Percentiles rank a stretch among this genome's conserved stretches.
Evolutionary conservation across 2,888 invertebrate genomes (phyloP).

Genomic region (Stenchaetothrips biformis): DNA sequence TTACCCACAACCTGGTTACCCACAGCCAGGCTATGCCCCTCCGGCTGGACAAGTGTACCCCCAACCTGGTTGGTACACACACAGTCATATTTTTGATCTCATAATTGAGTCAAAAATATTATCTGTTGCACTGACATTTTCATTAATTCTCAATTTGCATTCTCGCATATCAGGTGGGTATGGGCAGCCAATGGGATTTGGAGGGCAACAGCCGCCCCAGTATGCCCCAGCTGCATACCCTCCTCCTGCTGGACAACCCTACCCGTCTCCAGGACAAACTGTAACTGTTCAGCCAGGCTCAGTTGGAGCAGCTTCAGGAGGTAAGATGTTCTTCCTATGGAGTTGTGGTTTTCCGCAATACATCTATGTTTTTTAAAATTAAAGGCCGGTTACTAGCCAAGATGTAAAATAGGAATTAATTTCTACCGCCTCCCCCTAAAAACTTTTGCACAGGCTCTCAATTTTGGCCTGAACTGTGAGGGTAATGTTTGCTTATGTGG

Average conservation of each 20-base stretch:
- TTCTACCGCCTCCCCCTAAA: neutral
- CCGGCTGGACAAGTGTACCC: slow-evolving; percentile 22
- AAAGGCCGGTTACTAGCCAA: neutral
- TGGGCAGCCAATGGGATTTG: neutral
- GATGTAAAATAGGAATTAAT: neutral
- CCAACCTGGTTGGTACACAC: neutral
- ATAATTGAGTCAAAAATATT: neutral
- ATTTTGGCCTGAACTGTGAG: neutral
- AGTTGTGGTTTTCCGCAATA: neutral
- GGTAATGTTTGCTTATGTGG: neutral
- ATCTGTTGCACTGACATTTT: neutral
- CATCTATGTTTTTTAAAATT: neutral
- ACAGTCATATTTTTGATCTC: neutral
- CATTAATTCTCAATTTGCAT: neutral
- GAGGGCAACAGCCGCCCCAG: neutral
- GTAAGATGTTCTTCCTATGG: neutral
- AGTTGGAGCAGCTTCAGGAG: slow-evolving; percentile 28
- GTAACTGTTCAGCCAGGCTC: slow-evolving; percentile 29
- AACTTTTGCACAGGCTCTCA: neutral
- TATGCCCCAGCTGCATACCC: slow-evolving; percentile 33
- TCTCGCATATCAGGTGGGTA: neutral
- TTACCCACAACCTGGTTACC: slow-evolving; percentile 9
- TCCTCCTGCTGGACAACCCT: slow-evolving; percentile 31
- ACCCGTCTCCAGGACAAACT: slow-evolving; percentile 33
- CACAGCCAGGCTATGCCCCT: slow-evolving; percentile 20